Evolutionary conservation across 2,797 vertebrate species (phyloP).

Genomic region (Thaleichthys pacificus): DNA sequence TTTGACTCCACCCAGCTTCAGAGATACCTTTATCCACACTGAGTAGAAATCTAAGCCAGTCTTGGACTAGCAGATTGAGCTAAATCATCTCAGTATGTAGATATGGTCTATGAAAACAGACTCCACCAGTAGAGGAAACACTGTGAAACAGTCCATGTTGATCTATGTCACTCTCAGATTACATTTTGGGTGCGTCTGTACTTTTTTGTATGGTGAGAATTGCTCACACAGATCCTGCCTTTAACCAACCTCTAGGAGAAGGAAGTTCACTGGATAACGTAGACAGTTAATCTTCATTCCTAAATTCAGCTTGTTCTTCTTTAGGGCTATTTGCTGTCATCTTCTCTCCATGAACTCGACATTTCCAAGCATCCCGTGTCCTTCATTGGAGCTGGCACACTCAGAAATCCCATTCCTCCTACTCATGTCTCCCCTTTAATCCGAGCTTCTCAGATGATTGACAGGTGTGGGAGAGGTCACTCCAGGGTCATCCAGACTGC

Average conservation of each 20-base stretch:
- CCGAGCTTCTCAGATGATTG: not conserved
- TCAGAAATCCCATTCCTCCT: slow-evolving; percentile 27
- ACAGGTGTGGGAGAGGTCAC: not conserved
- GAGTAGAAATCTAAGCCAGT: no score
- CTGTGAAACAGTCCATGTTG: slow-evolving; percentile 39
- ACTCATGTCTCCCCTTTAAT: slow-evolving; percentile 30
- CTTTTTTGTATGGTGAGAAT: slow-evolving; percentile 31
- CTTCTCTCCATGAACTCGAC: not conserved
- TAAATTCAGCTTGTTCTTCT: not conserved
- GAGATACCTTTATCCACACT: no score
- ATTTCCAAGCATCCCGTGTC: slow-evolving; percentile 13
- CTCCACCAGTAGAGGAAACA: slow-evolving; percentile 44
- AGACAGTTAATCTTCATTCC: not conserved
- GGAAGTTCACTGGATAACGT: slow-evolving; percentile 46
- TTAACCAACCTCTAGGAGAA: slow-evolving; percentile 35
- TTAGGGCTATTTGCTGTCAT: slow-evolving; percentile 7
- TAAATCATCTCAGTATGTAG: not conserved
- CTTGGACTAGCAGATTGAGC: not conserved
- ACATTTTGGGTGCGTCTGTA: slow-evolving; percentile 20
- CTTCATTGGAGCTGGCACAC: slow-evolving; percentile 10
- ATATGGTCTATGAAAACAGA: slow-evolving; percentile 30
- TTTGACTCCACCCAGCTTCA: no score
- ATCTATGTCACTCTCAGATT: slow-evolving; percentile 46
- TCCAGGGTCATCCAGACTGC: slow-evolving; percentile 4
- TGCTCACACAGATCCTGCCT: slow-evolving; percentile 17